Evolutionary conservation across 2,888 invertebrate species (phyloP).

Genomic region (Philaethria dido): DNA sequence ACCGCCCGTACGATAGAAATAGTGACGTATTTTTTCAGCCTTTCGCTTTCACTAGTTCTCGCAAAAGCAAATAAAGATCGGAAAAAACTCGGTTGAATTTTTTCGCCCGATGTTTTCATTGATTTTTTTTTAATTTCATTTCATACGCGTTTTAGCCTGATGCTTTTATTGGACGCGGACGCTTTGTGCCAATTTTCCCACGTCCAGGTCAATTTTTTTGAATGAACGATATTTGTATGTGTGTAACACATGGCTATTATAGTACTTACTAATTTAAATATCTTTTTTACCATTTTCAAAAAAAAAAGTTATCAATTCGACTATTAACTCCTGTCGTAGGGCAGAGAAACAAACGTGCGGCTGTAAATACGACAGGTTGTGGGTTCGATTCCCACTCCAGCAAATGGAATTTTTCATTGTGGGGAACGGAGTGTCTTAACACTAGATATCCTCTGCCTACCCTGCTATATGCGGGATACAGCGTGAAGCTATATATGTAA

Average conservation of each 20-base stretch:
- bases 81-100: conserved; percentile 71
- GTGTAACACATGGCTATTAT: not conserved
- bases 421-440: no score
- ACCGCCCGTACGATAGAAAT: conserved; percentile 75
- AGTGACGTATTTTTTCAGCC: conserved; percentile 76
- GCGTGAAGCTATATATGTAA: no score
- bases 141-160: conserved; percentile 50
- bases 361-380: no score
- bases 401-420: no score
- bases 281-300: no score
- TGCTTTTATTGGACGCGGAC: conserved; percentile 43
- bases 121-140: conserved; percentile 62
- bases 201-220: conserved; percentile 44
- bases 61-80: conserved; percentile 80
- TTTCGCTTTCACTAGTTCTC: conserved; percentile 75
- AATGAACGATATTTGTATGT: conserved; percentile 37
- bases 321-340: no score
- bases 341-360: no score
- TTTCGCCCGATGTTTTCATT: conserved; percentile 66
- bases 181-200: conserved; percentile 44
- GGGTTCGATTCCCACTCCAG: no score
- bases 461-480: no score
- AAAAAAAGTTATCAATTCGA: no score
- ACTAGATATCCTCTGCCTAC: no score
- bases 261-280: not conserved